These are phyloP conservation scores for Vombatus ursinus DNA, from an alignment of 2,113 vertebrate species.

Conservation along the genomic window DNA sequence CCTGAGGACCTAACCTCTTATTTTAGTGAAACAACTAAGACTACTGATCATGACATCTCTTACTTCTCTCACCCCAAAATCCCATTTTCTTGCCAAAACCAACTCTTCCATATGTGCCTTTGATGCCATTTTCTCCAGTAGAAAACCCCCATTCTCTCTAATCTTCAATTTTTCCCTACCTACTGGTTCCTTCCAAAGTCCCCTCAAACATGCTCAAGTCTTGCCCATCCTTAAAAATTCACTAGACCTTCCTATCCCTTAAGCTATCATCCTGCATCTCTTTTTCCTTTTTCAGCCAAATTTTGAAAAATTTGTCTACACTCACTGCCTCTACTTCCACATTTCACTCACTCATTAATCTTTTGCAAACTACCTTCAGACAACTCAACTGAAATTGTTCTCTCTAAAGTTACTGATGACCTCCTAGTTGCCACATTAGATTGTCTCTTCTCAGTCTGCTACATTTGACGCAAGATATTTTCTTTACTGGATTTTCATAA, in stretches of 20 bases:
- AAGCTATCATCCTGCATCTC: neutral
- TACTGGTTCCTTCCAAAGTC: neutral
- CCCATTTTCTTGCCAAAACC: neutral
- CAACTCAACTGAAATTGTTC: neutral
- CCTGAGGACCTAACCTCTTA: neutral
- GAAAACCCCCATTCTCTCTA: neutral
- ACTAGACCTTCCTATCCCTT: neutral
- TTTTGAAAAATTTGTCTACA: neutral
- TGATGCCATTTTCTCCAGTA: neutral
- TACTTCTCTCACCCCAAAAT: neutral
- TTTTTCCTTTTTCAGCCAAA: neutral
- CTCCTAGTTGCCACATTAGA: neutral
- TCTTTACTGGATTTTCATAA: neutral
- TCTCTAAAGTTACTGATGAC: neutral
- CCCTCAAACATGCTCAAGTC: neutral
- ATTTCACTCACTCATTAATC: neutral
- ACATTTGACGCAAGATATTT: neutral
- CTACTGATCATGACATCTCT: neutral
- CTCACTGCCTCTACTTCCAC: neutral
- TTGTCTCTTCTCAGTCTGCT: neutral
- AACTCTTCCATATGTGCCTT: neutral
- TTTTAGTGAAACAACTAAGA: neutral
- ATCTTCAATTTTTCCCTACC: neutral
- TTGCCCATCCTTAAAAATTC: neutral
- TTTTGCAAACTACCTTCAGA: neutral